A percentile compares a stretch with the other conserved stretches of the same genome.
phyloP scores from a whole-genome alignment of 2,797 vertebrate species.

The Sardinella longiceps region DNA sequence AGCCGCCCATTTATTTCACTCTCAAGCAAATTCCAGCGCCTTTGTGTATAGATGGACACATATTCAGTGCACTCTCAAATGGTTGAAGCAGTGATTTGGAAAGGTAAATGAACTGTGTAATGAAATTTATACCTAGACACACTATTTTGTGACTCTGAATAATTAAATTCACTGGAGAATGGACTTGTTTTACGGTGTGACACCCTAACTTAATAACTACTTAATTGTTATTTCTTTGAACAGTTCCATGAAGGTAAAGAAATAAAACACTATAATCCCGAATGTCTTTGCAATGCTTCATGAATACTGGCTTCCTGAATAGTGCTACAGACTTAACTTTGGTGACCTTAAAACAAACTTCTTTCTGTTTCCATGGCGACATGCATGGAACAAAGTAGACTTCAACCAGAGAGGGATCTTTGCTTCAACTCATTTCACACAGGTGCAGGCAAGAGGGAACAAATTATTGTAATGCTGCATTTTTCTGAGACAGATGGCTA shows the following conservation, averaged over 20 bases:
- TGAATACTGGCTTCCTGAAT: too few species aligned
- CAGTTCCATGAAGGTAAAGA: too few species aligned
- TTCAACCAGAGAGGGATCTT: too few species aligned
- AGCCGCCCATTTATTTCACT: neutral
- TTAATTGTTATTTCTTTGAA: neutral
- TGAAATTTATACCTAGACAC: neutral
- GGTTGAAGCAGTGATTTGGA: neutral
- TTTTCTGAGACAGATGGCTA: neutral
- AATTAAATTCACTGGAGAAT: slow-evolving; percentile 11
- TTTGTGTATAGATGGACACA: neutral
- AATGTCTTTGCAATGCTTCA: too few species aligned
- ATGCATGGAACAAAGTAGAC: neutral
- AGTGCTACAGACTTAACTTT: too few species aligned
- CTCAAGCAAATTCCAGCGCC: neutral
- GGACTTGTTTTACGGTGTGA: neutral
- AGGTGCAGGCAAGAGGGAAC: neutral
- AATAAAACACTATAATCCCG: neutral
- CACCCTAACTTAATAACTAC: neutral
- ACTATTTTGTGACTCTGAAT: neutral
- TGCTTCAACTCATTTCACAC: neutral
- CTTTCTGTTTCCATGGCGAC: slow-evolving; percentile 17
- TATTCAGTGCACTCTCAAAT: neutral
- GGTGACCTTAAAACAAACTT: slow-evolving; percentile 15
- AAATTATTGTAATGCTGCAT: neutral
- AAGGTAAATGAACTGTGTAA: slow-evolving; percentile 15